Base-by-base conservation (phyloP, 2,797 vertebrate species). In the Nannoperca australis region DNA sequence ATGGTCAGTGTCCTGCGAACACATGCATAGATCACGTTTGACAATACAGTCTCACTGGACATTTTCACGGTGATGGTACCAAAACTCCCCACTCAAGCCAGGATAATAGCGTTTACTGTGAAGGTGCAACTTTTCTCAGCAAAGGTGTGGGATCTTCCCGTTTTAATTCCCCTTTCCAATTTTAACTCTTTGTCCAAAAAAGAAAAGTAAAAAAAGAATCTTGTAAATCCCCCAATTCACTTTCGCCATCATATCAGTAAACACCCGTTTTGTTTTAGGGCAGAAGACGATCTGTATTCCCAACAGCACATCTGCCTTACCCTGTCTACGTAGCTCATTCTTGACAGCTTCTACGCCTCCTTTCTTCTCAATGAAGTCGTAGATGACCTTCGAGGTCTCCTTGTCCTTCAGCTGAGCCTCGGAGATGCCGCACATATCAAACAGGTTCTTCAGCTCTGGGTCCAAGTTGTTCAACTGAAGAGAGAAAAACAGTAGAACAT, bases 311-410 rank as follows among this genome's bases (percentile, higher is more conserved):
- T 24, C 14, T 18, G 51, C 17, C 92, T 88, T 89, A 99, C 98
- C 98, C 97, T 99, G 97, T 86, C 97, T 95, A 74, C 98, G 95
- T 7, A 99, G 92, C 83, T 99, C 98, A 84, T 97, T 97, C 93
- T 99, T 99, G 76, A 99, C 97, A 42, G 98, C 98, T 92, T 99
- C 97, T 58, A 99, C 97, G 20, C 98, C 98, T 91, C 98, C 98
- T 66, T 97, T 97, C 94, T 98, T 97, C 93, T 99, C 98, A 73
- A 99, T 99, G 91, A 99, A 98, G 91, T 99, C 98, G 76, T 99
- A 99, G 92, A 99, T 99, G 91, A 96, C 97, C 95, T 98, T 99
- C 9, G 98, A 99, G 24, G 98, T 99, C 95, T 99, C 98, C 94
- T 97, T 97, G 95, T 99, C 98, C 91, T 99, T 99, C 50, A 99